Evolutionary conservation across 1,140 invertebrate genomes (phyloP).

Genomic region (Drosophila lowei): DNA sequence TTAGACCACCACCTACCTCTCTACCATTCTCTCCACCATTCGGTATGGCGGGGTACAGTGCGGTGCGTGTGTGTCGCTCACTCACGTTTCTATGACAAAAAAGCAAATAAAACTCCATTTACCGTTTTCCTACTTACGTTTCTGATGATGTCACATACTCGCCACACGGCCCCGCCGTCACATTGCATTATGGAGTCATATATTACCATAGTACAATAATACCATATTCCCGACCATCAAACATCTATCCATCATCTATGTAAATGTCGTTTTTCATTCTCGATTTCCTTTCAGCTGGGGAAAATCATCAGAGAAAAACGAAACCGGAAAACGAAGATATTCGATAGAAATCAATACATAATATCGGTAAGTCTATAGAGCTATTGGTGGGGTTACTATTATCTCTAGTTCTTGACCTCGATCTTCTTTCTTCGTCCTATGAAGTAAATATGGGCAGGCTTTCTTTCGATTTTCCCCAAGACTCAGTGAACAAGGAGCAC

Average conservation of each 20-base stretch:
- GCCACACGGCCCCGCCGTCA: too few relatives aligned
- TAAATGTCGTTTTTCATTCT: not conserved
- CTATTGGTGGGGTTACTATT: not conserved
- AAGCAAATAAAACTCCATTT: constrained; percentile 73
- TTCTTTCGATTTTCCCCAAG: too few relatives aligned
- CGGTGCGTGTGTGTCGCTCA: constrained; percentile 41
- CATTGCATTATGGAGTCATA: not conserved
- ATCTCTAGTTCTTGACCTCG: too few relatives aligned
- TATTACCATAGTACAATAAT: not conserved
- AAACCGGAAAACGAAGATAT: constrained; percentile 1
- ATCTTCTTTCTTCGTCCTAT: too few relatives aligned
- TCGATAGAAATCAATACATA: constrained; percentile 20
- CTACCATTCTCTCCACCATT: constrained; percentile 1
- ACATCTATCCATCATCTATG: too few relatives aligned
- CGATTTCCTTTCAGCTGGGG: constrained; percentile 22
- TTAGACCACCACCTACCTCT: constrained; percentile 36
- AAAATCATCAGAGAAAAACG: constrained; percentile 12
- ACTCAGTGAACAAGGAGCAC: too few relatives aligned
- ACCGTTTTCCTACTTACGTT: constrained; percentile 59
- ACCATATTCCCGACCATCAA: constrained; percentile 5
- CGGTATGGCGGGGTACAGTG: constrained; percentile 8
- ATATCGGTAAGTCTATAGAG: constrained; percentile 37
- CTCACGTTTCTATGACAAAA: constrained; percentile 66
- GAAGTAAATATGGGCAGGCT: too few relatives aligned
- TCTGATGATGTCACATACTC: constrained; percentile 66